A percentile compares a stretch with the other conserved stretches of the same genome.
Conservation (phyloP, 1,140 invertebrate genomes). For the Muscidifurax raptorellus region DNA sequence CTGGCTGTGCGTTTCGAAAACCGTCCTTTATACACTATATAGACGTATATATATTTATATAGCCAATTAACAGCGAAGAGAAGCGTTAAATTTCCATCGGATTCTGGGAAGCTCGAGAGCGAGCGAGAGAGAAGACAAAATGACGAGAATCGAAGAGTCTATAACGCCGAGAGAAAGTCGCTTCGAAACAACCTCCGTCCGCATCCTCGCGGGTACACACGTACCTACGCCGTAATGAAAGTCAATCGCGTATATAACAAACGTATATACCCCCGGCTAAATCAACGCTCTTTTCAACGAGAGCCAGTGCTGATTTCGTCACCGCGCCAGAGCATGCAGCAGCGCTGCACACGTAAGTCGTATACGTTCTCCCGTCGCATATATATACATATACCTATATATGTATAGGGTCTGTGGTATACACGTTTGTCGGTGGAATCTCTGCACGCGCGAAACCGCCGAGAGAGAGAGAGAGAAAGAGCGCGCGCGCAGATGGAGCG, state of each 20-base stretch:
- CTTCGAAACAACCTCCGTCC: not conserved
- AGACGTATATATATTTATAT: no score
- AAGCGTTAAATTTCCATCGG: not conserved
- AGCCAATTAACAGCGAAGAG: not conserved
- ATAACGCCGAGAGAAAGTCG: not conserved
- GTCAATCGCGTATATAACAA: not conserved
- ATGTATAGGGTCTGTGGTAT: not conserved
- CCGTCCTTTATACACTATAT: no score
- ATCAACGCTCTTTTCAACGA: not conserved
- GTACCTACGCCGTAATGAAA: not conserved
- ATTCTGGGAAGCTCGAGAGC: not conserved
- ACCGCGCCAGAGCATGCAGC: not conserved
- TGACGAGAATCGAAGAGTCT: not conserved
- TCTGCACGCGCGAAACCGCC: not conserved
- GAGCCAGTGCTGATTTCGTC: constrained; percentile 9
- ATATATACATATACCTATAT: not conserved
- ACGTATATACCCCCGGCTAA: not conserved
- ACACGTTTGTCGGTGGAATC: not conserved
- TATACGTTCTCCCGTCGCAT: not conserved
- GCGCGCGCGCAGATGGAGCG: constrained; percentile 22
- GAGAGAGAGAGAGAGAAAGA: not conserved
- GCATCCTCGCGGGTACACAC: not conserved
- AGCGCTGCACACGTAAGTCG: not conserved
- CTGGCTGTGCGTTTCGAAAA: no score
- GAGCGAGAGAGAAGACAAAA: not conserved